Evolutionary conservation across 2,113 vertebrate species (phyloP), one percentile per base, ranked within the genome.

Genomic region (Naja naja): DNA sequence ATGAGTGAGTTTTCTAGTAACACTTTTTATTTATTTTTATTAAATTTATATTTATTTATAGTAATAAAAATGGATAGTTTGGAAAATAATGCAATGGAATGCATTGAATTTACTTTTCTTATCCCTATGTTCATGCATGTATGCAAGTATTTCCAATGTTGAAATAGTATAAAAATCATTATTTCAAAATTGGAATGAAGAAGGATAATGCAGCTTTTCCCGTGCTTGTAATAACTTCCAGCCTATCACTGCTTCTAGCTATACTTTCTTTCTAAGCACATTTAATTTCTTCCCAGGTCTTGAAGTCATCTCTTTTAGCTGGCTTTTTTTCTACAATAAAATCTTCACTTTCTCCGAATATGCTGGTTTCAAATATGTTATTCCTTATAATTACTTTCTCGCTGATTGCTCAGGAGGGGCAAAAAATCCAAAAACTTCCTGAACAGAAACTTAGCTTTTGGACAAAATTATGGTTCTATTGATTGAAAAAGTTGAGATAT

Each of bases 391-490:
- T 20, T 18, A 69, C 58, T 90, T 90, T 94, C 22, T 91, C 4
- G 43, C 0, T 93, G 89, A 87, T 47, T 56, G 34, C 90, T 93
- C 34, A 90, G 60, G 39, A 91, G 8, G 4, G 20, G 56, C 7
- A 56, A 56, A 23, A 47, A 11, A 27, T 3, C n/a, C n/a, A 0
- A 88, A 87, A 89, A 47, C 74, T 7, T 7, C 90, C 5, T 27
- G 30, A 52, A 34, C 1, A 88, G 23, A 27, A 55, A 91, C 54
- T 96, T 25, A 91, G 3, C 90, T 94, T 89, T 64, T 18, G 89
- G 25, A 3, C 49, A 91, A 39, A 94, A 85, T n/a, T 54, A 54
- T 54, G n/a, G n/a, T n/a, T 88, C 5, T 88, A 22, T 49, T 47
- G 43, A 47, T 49, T 47, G 9, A 22, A 34, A 55, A 22, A 55